Evolutionary conservation across 2,797 vertebrate species (phyloP).

Genomic region (Silurus lanzhouensis): DNA sequence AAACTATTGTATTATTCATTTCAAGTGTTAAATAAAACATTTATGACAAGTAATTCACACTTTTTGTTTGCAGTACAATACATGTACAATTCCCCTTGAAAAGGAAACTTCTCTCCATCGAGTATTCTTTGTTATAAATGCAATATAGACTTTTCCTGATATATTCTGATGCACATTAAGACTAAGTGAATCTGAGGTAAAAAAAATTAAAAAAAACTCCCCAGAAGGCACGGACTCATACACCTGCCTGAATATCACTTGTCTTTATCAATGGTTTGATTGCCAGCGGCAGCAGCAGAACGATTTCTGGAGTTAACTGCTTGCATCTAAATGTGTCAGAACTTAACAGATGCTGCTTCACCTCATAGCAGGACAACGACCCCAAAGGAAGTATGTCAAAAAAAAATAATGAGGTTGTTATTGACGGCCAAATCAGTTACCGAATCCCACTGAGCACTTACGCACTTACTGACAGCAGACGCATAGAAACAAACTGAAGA

Average conservation of each 20-base stretch:
- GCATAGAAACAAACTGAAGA: neutral
- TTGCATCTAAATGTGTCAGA: conserved; percentile 22
- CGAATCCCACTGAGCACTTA: conserved; percentile 11
- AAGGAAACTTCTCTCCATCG: too few relatives aligned
- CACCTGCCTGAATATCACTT: neutral
- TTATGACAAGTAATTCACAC: too few relatives aligned
- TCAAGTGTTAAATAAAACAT: too few relatives aligned
- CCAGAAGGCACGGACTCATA: neutral
- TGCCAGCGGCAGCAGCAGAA: conserved; percentile 1
- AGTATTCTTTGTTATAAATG: neutral
- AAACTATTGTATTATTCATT: too few relatives aligned
- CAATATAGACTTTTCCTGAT: neutral
- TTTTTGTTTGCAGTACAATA: too few relatives aligned
- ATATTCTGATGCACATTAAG: neutral
- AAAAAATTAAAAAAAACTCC: neutral
- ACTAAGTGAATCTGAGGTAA: neutral
- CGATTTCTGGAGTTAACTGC: conserved; percentile 19
- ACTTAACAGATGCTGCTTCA: conserved; percentile 16
- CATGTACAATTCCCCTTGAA: too few relatives aligned
- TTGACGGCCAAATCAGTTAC: conserved; percentile 18
- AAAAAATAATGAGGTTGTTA: neutral
- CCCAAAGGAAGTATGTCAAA: conserved; percentile 18
- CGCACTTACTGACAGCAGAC: neutral
- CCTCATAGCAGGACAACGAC: conserved; percentile 22
- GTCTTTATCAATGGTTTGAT: neutral